Evolutionary conservation across 2,797 vertebrate species (phyloP), one percentile per base, ranked within the genome.

Genomic region (Perodicticus potto): DNA sequence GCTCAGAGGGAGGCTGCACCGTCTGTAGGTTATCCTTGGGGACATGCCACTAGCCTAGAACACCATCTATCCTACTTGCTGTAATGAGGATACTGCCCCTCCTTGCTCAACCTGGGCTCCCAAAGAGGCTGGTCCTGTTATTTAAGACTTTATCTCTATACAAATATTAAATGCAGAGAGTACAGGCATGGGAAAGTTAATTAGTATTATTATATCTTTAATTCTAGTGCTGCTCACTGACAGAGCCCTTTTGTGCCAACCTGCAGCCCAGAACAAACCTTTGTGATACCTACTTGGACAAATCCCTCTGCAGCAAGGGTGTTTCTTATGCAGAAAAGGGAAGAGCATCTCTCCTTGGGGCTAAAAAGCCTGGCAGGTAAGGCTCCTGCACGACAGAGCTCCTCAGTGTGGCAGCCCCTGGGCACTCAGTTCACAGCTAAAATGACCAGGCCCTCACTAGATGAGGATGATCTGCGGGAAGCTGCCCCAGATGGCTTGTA

Each of bases 131-230:
- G 61, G 83, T 76, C 91, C 86, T 97, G 86, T 95, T 87, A 96
- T 93, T 97, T 95, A 93, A 94, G 95, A 86, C 95, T 97, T 96
- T 85, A 70, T 96, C 92, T 95, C 92, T 86, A 89, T 23, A 82
- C 76, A 94, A 94, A 96, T 92, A 94, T 94, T 94, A 95, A 97
- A 96, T 95, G 95, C 80, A 89, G 92, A 95, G 86, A 92, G 63
- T 95, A 95, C 29, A 61, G 91, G 80, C 86, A 92, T 78, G 43
- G 63, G 95, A 32, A 95, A 95, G 74, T 89, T 97, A 96, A 97
- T 97, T 97, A 91, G 92, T 96, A 95, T 92, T 45, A 98, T 97
- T 95, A 96, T 70, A 89, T 94, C 92, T 97, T 91, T 96, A 97
- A 97, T 93, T 97, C 95, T 94, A 95, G 82, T 7, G n/a, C 57